These are phyloP conservation scores for Xylota sylvarum DNA, from an alignment of 2,888 invertebrate genomes.

Conservation along the genomic window DNA sequence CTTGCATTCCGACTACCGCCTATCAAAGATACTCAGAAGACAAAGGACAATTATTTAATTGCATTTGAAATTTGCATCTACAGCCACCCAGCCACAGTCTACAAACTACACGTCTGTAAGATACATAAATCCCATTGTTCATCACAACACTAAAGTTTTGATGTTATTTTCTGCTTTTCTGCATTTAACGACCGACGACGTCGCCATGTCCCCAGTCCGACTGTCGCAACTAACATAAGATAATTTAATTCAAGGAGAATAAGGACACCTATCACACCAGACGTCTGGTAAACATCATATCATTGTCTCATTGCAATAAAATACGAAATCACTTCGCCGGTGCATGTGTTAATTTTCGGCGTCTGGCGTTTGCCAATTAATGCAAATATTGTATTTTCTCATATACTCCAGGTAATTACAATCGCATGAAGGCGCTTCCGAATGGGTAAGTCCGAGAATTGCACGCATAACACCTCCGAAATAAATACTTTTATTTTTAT, in stretches of 20 bases:
- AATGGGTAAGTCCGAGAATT: constrained; percentile 2
- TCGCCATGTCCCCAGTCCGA: background rate
- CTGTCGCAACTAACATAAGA: background rate
- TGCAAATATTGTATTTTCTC: background rate
- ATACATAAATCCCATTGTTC: too few species aligned
- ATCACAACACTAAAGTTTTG: too few species aligned
- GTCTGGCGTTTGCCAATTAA: background rate
- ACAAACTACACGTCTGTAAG: too few species aligned
- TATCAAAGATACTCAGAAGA: too few species aligned
- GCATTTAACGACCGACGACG: background rate
- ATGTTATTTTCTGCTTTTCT: background rate
- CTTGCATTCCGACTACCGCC: too few species aligned
- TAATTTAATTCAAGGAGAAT: background rate
- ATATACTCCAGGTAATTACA: background rate
- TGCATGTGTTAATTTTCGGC: background rate
- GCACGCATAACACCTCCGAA: background rate
- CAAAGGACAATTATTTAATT: too few species aligned
- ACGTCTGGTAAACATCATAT: background rate
- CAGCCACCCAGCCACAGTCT: too few species aligned
- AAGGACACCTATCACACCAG: background rate
- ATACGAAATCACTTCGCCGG: background rate
- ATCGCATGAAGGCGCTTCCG: background rate
- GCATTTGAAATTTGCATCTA: too few species aligned
- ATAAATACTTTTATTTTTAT: constrained; percentile 9
- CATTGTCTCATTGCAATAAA: background rate